A percentile compares a stretch with the other conserved stretches of the same genome.
These are phyloP conservation scores for Anorthoa munda DNA, from an alignment of 2,888 invertebrate species.

Conservation along the genomic window DNA sequence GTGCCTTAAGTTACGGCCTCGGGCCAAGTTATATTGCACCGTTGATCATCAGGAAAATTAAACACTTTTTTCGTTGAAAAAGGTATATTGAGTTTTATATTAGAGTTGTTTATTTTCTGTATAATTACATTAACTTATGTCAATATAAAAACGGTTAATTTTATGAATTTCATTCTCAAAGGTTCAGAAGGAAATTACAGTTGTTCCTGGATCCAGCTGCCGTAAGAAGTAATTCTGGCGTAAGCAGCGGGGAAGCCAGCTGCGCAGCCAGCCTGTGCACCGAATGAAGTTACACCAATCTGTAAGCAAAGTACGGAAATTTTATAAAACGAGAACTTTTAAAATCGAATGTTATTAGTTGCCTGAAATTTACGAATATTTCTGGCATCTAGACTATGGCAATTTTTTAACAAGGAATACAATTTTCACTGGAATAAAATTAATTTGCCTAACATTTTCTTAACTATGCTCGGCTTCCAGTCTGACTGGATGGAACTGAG, in stretches of 20 bases:
- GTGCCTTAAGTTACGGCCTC: too few species aligned
- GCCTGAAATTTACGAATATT: background rate
- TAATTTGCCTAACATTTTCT: too few species aligned
- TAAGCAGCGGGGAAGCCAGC: constrained; percentile 75
- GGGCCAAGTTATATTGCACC: too few species aligned
- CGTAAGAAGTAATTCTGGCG: constrained; percentile 74
- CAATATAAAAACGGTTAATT: constrained; percentile 8
- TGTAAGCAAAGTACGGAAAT: constrained; percentile 42
- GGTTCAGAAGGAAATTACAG: constrained; percentile 25
- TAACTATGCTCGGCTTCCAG: too few species aligned
- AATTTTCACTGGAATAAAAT: background rate
- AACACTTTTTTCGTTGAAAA: background rate
- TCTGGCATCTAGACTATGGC: background rate
- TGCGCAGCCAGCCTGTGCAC: constrained; percentile 71
- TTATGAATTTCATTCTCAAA: background rate
- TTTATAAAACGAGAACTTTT: background rate
- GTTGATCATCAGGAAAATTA: background rate
- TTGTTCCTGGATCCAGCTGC: constrained; percentile 69
- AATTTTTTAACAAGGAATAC: background rate
- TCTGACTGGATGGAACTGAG: too few species aligned
- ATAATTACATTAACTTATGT: background rate
- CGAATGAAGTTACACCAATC: constrained; percentile 76
- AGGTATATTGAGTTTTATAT: background rate
- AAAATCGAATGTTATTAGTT: too few species aligned
- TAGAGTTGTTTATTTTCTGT: background rate